These are phyloP conservation scores for Blastobasis lacticolella DNA, from an alignment of 2,888 invertebrate species.

Conservation along the genomic window DNA sequence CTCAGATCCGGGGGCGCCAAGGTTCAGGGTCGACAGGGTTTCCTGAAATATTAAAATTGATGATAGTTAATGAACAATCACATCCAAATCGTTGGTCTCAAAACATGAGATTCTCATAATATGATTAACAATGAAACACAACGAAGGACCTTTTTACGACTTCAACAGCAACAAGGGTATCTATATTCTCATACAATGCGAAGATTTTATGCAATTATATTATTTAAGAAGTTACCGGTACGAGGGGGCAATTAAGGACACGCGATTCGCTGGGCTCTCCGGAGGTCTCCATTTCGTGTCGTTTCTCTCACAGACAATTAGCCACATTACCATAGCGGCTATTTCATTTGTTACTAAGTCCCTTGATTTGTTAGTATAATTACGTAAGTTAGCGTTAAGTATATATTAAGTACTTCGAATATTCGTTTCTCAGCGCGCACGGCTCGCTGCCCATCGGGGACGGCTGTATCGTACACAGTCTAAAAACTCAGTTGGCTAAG, in stretches of 20 bases:
- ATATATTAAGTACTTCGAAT: slow-evolving; percentile 2
- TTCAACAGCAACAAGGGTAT: too few species aligned
- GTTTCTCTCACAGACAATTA: slow-evolving; percentile 1
- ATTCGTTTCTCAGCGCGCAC: slow-evolving; percentile 9
- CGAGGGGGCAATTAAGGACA: slow-evolving; percentile 29
- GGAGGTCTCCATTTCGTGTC: too few species aligned
- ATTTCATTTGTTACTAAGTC: too few species aligned
- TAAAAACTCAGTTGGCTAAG: not conserved
- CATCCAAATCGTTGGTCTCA: too few species aligned
- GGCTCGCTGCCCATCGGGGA: slow-evolving; percentile 20
- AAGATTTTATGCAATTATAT: slow-evolving; percentile 25
- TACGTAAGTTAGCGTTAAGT: slow-evolving; percentile 1
- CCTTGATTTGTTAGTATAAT: slow-evolving; percentile 6
- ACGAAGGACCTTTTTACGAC: too few species aligned
- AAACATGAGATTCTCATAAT: too few species aligned
- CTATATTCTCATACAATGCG: slow-evolving; percentile 8
- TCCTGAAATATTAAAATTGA: slow-evolving; percentile 58
- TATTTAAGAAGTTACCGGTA: slow-evolving; percentile 21
- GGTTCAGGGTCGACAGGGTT: slow-evolving; percentile 78
- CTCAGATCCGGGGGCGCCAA: slow-evolving; percentile 78
- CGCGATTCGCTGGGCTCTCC: slow-evolving; percentile 17
- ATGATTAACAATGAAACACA: too few species aligned
- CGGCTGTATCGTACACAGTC: slow-evolving; percentile 11
- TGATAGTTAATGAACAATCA: too few species aligned
- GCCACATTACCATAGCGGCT: too few species aligned